Conservation (phyloP, 2,888 invertebrate species). For the Bruchidius siliquastri region DNA sequence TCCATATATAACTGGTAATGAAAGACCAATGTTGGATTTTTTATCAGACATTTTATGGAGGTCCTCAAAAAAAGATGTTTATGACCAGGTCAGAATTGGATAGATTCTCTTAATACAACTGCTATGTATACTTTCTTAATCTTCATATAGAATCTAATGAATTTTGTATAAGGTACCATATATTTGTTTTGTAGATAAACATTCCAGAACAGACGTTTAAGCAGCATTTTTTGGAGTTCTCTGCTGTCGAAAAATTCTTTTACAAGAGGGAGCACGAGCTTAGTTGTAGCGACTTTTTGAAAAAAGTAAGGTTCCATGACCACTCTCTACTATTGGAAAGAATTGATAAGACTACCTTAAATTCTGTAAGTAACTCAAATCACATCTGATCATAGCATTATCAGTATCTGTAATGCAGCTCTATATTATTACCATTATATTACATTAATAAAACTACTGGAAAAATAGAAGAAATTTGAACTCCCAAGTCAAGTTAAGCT, state of each 20-base stretch:
- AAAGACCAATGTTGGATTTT: constrained; percentile 49
- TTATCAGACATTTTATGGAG: constrained; percentile 63
- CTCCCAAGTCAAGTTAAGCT: too few species aligned
- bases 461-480: too few species aligned
- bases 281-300: constrained; percentile 49
- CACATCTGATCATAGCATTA: neutral
- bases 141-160: too few species aligned
- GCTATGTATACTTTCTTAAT: neutral
- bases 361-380: constrained; percentile 35
- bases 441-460: too few species aligned
- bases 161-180: too few species aligned
- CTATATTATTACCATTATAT: too few species aligned
- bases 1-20: constrained; percentile 50
- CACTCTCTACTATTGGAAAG: constrained; percentile 48
- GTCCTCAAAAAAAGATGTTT: constrained; percentile 62
- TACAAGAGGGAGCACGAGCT: constrained; percentile 60
- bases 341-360: constrained; percentile 48
- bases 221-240: constrained; percentile 59
- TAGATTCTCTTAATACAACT: neutral
- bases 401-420: too few species aligned
- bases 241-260: constrained; percentile 69
- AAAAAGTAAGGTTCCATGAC: constrained; percentile 45
- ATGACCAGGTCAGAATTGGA: constrained; percentile 50
- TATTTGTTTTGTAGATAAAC: constrained; percentile 47
- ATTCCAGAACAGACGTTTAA: constrained; percentile 60